Evolutionary conservation across 2,888 invertebrate species (phyloP), one percentile per base, ranked within the genome.

Genomic region (Melipona beecheii): DNA sequence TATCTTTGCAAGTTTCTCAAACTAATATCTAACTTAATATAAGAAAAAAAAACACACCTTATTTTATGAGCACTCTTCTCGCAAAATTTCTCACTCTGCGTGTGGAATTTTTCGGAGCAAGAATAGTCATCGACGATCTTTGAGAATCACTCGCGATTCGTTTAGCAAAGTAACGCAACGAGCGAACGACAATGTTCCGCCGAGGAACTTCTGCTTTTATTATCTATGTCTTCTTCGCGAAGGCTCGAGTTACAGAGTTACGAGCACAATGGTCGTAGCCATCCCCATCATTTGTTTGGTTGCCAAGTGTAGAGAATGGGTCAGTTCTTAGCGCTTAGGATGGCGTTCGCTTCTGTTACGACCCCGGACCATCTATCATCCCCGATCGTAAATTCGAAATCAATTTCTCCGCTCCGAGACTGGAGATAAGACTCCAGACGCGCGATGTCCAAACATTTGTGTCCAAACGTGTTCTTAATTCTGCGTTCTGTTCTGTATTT

Each of bases 201-300:
- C 62, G 54, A 71, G 78, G 73, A 54, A 69, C 79, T 80, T 49
- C 81, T 68, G 75, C 86, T 87, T 85, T 85, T 88, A 87, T 86
- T 88, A 89, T 88, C 80, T 66, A 62, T 75, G 83, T 75, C 78
- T 62, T 75, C 78, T 52, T 65, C 80, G 70, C 60, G 64, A 78
- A 75, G 78, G 85, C 78, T 89, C 84, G 72, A 78, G 86, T 89
- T 89, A 83, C 86, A 79, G 75, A 84, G 83, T 84, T 89, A 86
- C 84, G 83, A 83, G 82, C 85, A 84, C 81, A 85, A 89, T 83
- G 76, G 75, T 82, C 81, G 81, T 31, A 76, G 77, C 60, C 75
- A 73, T 84, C 85, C 36, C 75, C 81, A 79, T 85, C 86, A 81
- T 89, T 87, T 88, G 85, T 89, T 89, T 83, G 80, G 68, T 78